Evolutionary conservation across 1,140 invertebrate species (phyloP), one percentile per base, ranked within the genome.

Genomic region (Muscidifurax raptorellus): DNA sequence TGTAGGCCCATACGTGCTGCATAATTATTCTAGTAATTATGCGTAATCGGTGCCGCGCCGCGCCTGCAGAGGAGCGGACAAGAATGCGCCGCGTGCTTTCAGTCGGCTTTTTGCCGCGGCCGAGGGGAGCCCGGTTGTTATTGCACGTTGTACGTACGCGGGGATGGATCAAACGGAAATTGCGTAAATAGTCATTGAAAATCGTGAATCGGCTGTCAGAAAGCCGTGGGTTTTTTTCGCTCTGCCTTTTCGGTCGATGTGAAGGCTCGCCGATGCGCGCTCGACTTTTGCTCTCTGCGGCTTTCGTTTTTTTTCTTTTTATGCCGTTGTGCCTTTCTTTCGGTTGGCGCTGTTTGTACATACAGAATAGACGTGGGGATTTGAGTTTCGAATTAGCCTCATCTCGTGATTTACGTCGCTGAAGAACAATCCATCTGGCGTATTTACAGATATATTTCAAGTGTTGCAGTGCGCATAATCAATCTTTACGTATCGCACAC

Each of bases 151-250:
- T 0, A 47, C 12, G 66, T 25, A n/a, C n/a, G 30, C 13, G 9
- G 30, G 25, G 1, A 85, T 77, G 85, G 89, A 90, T 90, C 90
- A 90, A 90, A 90, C 89, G 87, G 66, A 66, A 85, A 52, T 71
- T 13, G 52, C 30, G 7, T 25, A 44, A 69, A 27, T 30, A 77
- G 32, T 71, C 66, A 83, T 36, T 67, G 72, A 47, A 67, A 80
- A 36, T 80, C 66, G 72, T 84, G 27, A 72, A 83, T 71, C 13
- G 28, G 32, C 0, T 71, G 27, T 83, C 75, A n/a, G 27, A 44
- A n/a, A 25, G 25, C n/a, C 9, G 4, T 28, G 52, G 12, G 15
- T 44, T 75, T 83, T 80, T 80, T 40, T 10, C n/a, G n/a, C n/a
- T n/a, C 36, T 18, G 52, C 52, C 15, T 59, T 59, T 59, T 59